phyloP scores from a whole-genome alignment of 2,888 invertebrate species.

The Drosophila silvestris region DNA sequence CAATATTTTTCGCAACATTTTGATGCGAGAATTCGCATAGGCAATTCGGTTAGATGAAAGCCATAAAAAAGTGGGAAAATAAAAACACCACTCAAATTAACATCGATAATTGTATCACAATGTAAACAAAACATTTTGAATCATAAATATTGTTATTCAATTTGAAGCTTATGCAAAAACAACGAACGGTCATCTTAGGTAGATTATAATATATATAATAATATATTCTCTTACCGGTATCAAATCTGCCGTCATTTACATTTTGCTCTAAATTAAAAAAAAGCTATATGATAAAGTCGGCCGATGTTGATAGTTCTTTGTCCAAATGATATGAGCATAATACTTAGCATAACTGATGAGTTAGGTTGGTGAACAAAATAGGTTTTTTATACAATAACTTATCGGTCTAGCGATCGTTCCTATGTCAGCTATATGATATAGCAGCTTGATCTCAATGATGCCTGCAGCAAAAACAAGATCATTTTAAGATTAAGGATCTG shows the following conservation, averaged over 20 bases:
- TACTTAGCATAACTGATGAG: not conserved
- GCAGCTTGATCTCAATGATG: too few species aligned
- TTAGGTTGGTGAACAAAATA: not conserved
- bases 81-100: not conserved
- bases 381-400: not conserved
- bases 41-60: slow-evolving; percentile 3
- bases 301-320: not conserved
- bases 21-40: not conserved
- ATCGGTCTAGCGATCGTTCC: not conserved
- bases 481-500: not conserved
- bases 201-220: not conserved
- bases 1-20: slow-evolving; percentile 54
- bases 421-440: not conserved
- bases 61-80: not conserved
- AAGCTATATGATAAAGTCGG: not conserved
- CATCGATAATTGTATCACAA: not conserved
- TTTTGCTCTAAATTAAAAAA: not conserved
- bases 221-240: not conserved
- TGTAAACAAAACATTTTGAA: not conserved
- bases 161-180: not conserved
- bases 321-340: not conserved
- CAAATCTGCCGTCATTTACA: too few species aligned
- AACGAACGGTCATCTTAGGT: not conserved
- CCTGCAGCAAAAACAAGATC: too few species aligned
- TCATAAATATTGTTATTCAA: not conserved